Evolutionary conservation across 2,888 invertebrate genomes (phyloP).

Genomic region (Epirrhoe alternata): DNA sequence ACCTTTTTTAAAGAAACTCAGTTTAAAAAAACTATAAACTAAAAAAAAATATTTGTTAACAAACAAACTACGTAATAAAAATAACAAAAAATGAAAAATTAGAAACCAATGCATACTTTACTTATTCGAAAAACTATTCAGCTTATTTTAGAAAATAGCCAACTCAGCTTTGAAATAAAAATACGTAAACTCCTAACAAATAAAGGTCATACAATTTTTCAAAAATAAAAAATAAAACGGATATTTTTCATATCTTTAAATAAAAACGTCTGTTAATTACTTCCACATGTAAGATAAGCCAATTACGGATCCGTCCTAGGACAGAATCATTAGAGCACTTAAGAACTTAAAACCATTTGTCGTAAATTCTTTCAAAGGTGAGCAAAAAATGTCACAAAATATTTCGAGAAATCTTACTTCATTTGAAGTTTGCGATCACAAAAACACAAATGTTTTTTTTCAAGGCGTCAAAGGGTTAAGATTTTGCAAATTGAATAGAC

Average conservation of each 20-base stretch:
- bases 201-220: too few species aligned
- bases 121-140: too few species aligned
- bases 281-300: slow-evolving; percentile 6
- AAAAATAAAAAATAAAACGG: background rate
- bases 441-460: slow-evolving; percentile 56
- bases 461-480: slow-evolving; percentile 72
- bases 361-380: slow-evolving; percentile 31
- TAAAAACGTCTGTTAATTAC: slow-evolving; percentile 4
- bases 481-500: slow-evolving; percentile 62
- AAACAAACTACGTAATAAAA: too few species aligned
- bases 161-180: too few species aligned
- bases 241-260: background rate
- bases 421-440: slow-evolving; percentile 37
- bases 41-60: too few species aligned
- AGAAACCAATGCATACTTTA: too few species aligned
- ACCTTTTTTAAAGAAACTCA: too few species aligned
- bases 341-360: slow-evolving; percentile 26
- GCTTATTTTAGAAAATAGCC: too few species aligned
- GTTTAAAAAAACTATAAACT: too few species aligned
- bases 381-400: slow-evolving; percentile 35
- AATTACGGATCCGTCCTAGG: background rate
- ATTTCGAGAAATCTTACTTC: slow-evolving; percentile 47
- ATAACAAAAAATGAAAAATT: too few species aligned
- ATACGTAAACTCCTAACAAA: too few species aligned
- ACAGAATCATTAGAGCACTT: slow-evolving; percentile 9